Conservation (phyloP, 2,797 vertebrate genomes). For the Sebastes aleutianus region DNA sequence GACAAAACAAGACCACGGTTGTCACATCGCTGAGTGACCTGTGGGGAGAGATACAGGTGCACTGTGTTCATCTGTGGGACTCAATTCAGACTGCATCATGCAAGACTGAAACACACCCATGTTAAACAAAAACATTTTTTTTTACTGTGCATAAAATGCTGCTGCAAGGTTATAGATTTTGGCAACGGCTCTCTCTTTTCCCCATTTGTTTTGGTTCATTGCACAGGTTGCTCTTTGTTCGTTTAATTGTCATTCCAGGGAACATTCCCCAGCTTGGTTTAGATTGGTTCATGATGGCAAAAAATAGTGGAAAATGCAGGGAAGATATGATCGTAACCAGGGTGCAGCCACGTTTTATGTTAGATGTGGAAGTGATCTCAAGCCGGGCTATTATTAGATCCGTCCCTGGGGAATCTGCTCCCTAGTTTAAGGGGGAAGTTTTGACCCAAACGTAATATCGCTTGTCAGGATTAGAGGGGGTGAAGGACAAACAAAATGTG, state of each 20-base stretch:
- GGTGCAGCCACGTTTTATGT: constrained; percentile 55
- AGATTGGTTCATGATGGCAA: constrained; percentile 79
- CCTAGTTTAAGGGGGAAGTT: constrained; percentile 11
- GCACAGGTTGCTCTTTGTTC: constrained; percentile 76
- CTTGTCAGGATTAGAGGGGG: not conserved
- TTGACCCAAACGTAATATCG: constrained; percentile 12
- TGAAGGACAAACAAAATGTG: not conserved
- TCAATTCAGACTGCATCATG: not conserved
- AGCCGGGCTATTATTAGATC: constrained; percentile 58
- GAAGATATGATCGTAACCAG: constrained; percentile 62
- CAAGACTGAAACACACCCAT: constrained; percentile 1
- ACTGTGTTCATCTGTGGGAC: not conserved
- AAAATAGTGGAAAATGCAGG: constrained; percentile 48
- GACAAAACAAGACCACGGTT: constrained; percentile 37
- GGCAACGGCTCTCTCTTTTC: constrained; percentile 61
- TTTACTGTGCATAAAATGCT: constrained; percentile 45
- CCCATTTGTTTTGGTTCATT: constrained; percentile 74
- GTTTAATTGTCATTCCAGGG: constrained; percentile 79
- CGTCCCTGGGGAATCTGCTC: constrained; percentile 15
- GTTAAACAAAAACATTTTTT: constrained; percentile 1
- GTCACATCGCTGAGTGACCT: constrained; percentile 45
- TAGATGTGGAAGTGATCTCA: constrained; percentile 70
- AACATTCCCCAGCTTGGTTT: constrained; percentile 65
- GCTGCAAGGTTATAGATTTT: constrained; percentile 57
- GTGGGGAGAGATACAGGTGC: constrained; percentile 35